Conservation (phyloP, 2,888 invertebrate species). For the Camptogramma bilineatum region DNA sequence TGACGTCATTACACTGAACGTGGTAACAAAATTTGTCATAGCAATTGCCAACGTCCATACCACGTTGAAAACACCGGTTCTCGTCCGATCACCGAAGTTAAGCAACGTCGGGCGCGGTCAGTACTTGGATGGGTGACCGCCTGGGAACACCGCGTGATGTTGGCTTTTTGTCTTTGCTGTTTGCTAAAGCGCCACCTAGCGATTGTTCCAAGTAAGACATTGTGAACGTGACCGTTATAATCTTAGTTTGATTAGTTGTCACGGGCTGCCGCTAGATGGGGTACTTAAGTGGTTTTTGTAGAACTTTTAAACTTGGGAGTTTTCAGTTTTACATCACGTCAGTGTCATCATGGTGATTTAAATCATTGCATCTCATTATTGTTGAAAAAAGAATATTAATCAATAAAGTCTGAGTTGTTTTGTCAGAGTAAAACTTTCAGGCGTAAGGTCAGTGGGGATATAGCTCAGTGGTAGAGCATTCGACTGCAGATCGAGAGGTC, state of each 20-base stretch:
- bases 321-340: too few relatives aligned
- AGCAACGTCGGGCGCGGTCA: constrained; percentile 77
- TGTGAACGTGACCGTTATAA: not conserved
- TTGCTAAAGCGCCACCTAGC: constrained; percentile 2
- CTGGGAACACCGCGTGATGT: constrained; percentile 62
- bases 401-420: not conserved
- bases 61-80: constrained; percentile 73
- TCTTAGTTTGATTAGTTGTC: not conserved
- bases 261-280: not conserved
- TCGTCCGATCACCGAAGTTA: constrained; percentile 79
- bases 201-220: not conserved
- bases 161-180: constrained; percentile 37
- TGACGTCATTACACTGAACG: too few relatives aligned
- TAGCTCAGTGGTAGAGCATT: constrained; percentile 81
- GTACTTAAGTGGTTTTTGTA: not conserved
- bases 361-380: not conserved
- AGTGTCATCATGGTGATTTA: too few relatives aligned
- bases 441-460: constrained; percentile 53
- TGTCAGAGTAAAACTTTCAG: constrained; percentile 51
- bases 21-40: not conserved
- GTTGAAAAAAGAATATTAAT: not conserved
- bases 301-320: not conserved
- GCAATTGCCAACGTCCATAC: constrained; percentile 49
- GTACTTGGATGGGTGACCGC: constrained; percentile 83
- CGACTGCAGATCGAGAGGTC: constrained; percentile 80